phyloP scores from a whole-genome alignment of 2,113 vertebrate genomes.

The Origma solitaria region DNA sequence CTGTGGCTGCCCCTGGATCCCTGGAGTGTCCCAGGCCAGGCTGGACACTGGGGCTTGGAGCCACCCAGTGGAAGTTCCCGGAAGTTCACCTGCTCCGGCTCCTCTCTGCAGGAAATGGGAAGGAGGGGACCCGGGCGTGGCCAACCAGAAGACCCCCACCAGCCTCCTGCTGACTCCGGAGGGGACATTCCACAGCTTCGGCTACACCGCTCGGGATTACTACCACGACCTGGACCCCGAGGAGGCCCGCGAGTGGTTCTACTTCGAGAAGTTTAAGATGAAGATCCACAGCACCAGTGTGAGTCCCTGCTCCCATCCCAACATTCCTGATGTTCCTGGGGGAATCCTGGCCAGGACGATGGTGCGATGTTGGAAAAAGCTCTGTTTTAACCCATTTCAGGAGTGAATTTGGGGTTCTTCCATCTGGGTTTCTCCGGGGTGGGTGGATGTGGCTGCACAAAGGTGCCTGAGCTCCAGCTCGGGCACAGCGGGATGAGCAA shows the following conservation, averaged over 20 bases:
- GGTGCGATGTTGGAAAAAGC: rapidly evolving
- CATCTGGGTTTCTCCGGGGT: rapidly evolving
- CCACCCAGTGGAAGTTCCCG: rapidly evolving
- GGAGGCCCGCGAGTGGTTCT: constrained; percentile 91
- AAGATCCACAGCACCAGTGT: constrained; percentile 94
- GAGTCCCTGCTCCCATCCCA: background rate
- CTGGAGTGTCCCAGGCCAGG: rapidly evolving
- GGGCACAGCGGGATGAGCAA: rapidly evolving
- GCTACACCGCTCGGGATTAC: constrained; percentile 89
- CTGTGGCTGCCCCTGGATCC: background rate
- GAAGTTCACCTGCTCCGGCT: background rate
- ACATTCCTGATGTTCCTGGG: rapidly evolving
- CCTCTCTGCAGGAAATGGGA: constrained; percentile 88
- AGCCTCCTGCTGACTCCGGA: constrained; percentile 91
- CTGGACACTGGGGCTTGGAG: rapidly evolving
- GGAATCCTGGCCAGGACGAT: background rate
- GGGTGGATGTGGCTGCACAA: no score
- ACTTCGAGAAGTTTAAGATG: constrained; percentile 99
- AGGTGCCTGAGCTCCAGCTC: rapidly evolving
- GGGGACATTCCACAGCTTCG: constrained; percentile 91
- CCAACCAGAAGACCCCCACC: constrained; percentile 97
- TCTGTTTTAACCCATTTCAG: rapidly evolving
- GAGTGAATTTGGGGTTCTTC: background rate
- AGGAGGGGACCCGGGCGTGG: constrained; percentile 92
- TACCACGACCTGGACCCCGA: constrained; percentile 95